phyloP scores from a whole-genome alignment of 2,888 invertebrate genomes.

The Ceraclea dissimilis region DNA sequence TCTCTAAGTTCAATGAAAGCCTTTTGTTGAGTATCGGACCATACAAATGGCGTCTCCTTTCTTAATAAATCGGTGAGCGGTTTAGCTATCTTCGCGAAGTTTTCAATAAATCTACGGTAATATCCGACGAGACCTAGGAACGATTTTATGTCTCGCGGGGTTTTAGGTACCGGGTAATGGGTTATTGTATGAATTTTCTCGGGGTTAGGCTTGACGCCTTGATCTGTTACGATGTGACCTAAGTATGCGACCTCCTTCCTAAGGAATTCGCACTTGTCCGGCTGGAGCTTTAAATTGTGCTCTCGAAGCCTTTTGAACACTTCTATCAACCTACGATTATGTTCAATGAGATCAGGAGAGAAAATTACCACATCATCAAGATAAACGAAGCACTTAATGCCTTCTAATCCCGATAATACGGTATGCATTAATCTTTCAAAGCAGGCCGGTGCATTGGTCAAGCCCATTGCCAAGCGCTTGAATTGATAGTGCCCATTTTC shows the following conservation, averaged over 20 bases:
- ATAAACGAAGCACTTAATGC: conserved; percentile 1
- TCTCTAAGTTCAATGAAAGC: background rate
- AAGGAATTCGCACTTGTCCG: no score
- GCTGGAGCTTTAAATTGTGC: no score
- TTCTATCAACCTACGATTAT: background rate
- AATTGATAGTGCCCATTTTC: background rate
- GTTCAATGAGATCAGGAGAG: background rate
- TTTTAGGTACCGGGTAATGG: no score
- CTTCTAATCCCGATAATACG: conserved; percentile 4
- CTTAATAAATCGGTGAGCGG: conserved; percentile 1
- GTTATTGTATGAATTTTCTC: no score
- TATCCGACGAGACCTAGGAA: no score
- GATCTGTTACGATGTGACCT: no score
- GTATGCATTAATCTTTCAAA: conserved; percentile 3
- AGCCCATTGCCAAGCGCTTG: conserved; percentile 1
- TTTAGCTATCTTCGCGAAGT: conserved; percentile 6
- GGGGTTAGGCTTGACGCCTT: no score
- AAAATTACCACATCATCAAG: conserved; percentile 5
- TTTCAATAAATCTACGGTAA: no score
- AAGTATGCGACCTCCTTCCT: no score
- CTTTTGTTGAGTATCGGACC: background rate
- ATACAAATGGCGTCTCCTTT: conserved; percentile 3
- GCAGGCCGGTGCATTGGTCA: background rate
- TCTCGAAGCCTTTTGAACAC: background rate
- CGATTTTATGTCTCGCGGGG: no score